Evolutionary conservation across 2,797 vertebrate genomes (phyloP), one percentile per base, ranked within the genome.

Genomic region (Leucoraja ocellata): DNA sequence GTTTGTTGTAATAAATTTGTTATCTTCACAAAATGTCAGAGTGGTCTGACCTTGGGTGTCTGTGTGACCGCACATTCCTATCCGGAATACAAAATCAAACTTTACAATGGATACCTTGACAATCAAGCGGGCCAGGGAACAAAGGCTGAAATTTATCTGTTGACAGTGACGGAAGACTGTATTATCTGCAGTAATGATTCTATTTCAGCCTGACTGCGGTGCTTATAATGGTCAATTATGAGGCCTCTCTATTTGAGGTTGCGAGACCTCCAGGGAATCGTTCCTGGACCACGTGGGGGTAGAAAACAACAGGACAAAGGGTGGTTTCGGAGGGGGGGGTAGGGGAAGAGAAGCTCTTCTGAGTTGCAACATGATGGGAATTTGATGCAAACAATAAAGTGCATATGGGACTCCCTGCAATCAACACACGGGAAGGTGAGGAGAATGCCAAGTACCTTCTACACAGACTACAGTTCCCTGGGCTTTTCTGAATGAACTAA

Each of bases 1-100:
- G n/a, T 68, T 88, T 68, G 84, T 68, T 88, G 84, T 8, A 36
- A 88, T 88, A 65, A 68, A 88, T 88, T 88, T 8, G 11, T 68
- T 88, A 65, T 88, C 84, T 76, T 92, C 90, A 92, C 46, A 76
- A 92, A 74, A n/a, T 18, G 23, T 76, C 90, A 73, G 25, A 28
- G 25, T 76, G 90, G 18, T 58, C 90, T 92, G 90, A 76, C 90
- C 90, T 92, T 92, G 90, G 46, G 25, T 76, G 73, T 54, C 25
- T n/a, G 1, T 54, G 23, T 46, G 71, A 76, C 36, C 71, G 32
- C 36, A 71, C 36, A 68, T 54, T 23, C 32, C 11, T 54, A 54
- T 71, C 18, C 6, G 11, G 39, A 76, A 74, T 76, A 76, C 71
- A 74, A 73, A 76, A n/a, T 14, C 7, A 25, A 76, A 76, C 71